phyloP scores from a whole-genome alignment of 2,888 invertebrate species.

The Stenodema calcarata region DNA sequence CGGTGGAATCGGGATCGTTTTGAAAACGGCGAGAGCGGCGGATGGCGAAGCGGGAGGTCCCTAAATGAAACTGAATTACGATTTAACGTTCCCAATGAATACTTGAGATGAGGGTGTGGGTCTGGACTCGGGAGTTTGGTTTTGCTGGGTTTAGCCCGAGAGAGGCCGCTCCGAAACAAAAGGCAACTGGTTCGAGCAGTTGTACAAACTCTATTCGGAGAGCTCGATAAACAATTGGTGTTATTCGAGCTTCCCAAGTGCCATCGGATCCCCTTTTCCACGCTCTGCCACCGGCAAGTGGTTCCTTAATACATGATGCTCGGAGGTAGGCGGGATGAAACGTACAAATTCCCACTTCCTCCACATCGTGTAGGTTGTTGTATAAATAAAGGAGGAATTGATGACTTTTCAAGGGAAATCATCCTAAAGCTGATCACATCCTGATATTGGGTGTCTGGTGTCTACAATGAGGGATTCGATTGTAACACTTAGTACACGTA shows the following conservation, averaged over 20 bases:
- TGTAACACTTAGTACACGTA: too few relatives aligned
- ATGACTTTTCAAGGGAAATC: neutral
- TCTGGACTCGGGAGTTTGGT: neutral
- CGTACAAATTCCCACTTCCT: neutral
- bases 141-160: too few relatives aligned
- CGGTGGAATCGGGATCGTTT: neutral
- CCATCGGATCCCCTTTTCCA: neutral
- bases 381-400: neutral
- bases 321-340: neutral
- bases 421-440: too few relatives aligned
- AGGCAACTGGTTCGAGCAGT: slow-evolving; percentile 7
- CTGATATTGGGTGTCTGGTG: too few relatives aligned
- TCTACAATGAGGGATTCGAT: too few relatives aligned
- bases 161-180: neutral
- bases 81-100: slow-evolving; percentile 11
- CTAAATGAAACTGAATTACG: slow-evolving; percentile 15
- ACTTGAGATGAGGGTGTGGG: neutral
- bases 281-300: neutral
- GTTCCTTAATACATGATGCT: neutral
- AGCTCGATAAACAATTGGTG: slow-evolving; percentile 24
- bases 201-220: slow-evolving; percentile 21
- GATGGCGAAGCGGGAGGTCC: neutral
- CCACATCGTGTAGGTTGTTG: neutral
- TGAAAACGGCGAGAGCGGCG: neutral
- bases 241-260: slow-evolving; percentile 7